Evolutionary conservation across 2,797 vertebrate genomes (phyloP), one percentile per base, ranked within the genome.

Genomic region (Rhincodon typus): DNA sequence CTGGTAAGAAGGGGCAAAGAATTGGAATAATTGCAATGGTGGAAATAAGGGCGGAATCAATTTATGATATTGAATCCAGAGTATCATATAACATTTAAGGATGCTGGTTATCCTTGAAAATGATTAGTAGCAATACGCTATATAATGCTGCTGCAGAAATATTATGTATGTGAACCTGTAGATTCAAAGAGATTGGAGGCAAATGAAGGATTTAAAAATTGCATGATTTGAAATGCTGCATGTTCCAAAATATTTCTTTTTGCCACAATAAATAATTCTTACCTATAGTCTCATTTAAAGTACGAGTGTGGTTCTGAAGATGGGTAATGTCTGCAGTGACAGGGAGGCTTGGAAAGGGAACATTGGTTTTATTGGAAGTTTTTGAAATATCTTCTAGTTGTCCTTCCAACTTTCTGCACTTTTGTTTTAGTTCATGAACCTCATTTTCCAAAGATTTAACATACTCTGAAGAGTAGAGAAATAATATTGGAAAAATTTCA

Each of bases 401-500:
- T 53, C 96, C 97, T 77, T 97, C 97, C 82, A 97, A 96, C 6
- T 53, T 30, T 96, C 97, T 96, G 96, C 97, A 97, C 74, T 96
- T 97, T 30, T 96, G 96, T 96, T 97, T 97, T 79, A 98, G 96
- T 42, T 95, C 97, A 67, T 53, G 95, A 38, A 98, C 96, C 70
- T 98, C 98, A 94, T 97, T 96, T 97, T 98, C 97, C 66, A 98
- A 96, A 42, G 96, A 97, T 42, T 96, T 95, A 90, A 96, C 96
- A 86, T 97, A 97, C 95, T 96, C 98, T 95, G n/a, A 96, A 62
- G 95, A 10, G 95, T 25, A 94, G 96, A 96, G 42, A 62, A 62
- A 53, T 12, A 90, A 50, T 50, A 50, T 34, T 50, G 15, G 42
- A 74, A 27, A 27, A 4, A 94, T 93, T 67, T 95, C 5, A 94